phyloP scores from a whole-genome alignment of 2,888 invertebrate species.

The Clistopyga incitator region DNA sequence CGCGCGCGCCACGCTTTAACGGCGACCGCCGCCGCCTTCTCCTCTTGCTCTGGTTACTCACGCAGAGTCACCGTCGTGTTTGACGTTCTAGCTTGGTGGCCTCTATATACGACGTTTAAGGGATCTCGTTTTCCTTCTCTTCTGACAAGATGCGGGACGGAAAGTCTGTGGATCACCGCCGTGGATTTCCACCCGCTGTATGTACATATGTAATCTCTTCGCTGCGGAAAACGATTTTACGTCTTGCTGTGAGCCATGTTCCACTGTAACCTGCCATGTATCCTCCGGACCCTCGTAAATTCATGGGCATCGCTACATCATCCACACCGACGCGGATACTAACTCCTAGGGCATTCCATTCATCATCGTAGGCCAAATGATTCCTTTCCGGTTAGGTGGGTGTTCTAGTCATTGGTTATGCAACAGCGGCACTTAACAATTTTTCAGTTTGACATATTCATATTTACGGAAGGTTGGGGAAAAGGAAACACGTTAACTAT shows the following conservation, averaged over 20 bases:
- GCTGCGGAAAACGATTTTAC: slow-evolving; percentile 54
- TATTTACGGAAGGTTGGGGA: background rate
- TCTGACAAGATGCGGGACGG: background rate
- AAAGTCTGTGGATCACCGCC: slow-evolving; percentile 31
- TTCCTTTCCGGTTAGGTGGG: slow-evolving; percentile 40
- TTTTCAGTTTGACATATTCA: background rate
- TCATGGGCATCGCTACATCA: slow-evolving; percentile 51
- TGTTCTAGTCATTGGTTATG: slow-evolving; percentile 11
- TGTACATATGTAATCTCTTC: slow-evolving; percentile 26
- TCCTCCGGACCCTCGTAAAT: slow-evolving; percentile 59
- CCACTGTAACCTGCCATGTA: slow-evolving; percentile 58
- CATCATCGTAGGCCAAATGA: slow-evolving; percentile 16
- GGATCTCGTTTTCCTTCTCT: slow-evolving; percentile 32
- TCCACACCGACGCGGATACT: slow-evolving; percentile 1
- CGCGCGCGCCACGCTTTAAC: slow-evolving; percentile 74
- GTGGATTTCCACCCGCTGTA: slow-evolving; percentile 15
- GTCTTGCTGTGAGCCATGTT: slow-evolving; percentile 50
- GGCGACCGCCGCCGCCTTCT: slow-evolving; percentile 78
- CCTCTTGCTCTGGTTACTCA: slow-evolving; percentile 35
- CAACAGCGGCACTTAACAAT: background rate
- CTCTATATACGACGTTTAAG: slow-evolving; percentile 45
- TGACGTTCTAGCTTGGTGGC: slow-evolving; percentile 62
- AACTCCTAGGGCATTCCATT: background rate
- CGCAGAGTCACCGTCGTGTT: slow-evolving; percentile 53
- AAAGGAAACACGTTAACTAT: background rate